Conservation (phyloP, 2,113 vertebrate genomes). For the Poeciliopsis retropinna region DNA sequence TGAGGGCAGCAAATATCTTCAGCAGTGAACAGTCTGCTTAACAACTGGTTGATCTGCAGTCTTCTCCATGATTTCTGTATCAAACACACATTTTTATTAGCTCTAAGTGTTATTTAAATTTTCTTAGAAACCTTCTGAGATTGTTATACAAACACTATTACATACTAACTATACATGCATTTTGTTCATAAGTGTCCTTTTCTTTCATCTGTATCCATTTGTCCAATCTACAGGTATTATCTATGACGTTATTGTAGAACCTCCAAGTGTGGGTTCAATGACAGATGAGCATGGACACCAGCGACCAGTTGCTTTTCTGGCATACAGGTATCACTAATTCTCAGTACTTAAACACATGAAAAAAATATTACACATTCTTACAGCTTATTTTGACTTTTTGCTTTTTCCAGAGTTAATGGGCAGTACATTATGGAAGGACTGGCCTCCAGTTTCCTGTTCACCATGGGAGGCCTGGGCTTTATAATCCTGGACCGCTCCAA, state of each 20-base stretch:
- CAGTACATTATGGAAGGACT: constrained; percentile 99
- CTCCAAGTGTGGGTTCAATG: constrained; percentile 98
- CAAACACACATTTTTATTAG: not conserved
- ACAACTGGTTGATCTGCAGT: not conserved
- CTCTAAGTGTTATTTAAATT: not conserved
- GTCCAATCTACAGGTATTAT: constrained; percentile 87
- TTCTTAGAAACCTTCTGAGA: not conserved
- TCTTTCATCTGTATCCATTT: not conserved
- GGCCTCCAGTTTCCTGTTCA: constrained; percentile 98
- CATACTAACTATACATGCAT: too few relatives aligned
- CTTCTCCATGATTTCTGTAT: not conserved
- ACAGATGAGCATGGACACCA: constrained; percentile 98
- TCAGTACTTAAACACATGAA: not conserved
- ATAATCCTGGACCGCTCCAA: constrained; percentile 98
- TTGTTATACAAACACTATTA: too few relatives aligned
- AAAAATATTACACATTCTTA: accelerated
- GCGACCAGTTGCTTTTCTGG: constrained; percentile 95
- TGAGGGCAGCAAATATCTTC: too few relatives aligned
- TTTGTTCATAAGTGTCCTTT: too few relatives aligned
- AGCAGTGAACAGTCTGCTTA: too few relatives aligned
- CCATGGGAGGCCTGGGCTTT: constrained; percentile 97
- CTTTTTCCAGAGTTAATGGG: constrained; percentile 88
- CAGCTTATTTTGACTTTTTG: not conserved
- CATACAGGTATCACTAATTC: constrained; percentile 85
- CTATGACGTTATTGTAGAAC: constrained; percentile 99